These are phyloP conservation scores for Aleiodes testaceus DNA, from an alignment of 2,888 invertebrate species.

Conservation along the genomic window DNA sequence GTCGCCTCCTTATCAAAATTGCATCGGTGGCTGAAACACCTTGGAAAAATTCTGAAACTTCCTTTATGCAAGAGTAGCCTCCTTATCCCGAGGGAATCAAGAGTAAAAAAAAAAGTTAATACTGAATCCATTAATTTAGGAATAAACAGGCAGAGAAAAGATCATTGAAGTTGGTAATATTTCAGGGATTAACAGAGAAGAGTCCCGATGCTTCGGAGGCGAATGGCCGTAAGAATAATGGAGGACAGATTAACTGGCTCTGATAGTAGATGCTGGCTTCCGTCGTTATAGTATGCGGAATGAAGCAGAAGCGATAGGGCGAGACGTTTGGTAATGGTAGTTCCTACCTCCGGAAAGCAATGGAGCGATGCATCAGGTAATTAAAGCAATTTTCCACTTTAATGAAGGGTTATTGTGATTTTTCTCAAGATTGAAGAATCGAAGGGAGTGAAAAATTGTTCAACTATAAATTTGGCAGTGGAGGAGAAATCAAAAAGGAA, in stretches of 20 bases:
- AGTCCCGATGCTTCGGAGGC: conserved; percentile 47
- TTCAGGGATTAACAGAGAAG: conserved; percentile 43
- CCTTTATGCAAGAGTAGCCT: background rate
- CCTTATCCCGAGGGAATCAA: conserved; percentile 11
- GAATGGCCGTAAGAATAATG: conserved; percentile 55
- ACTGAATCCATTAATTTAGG: conserved; percentile 29
- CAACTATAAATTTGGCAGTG: no score
- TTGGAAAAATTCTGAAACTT: conserved; percentile 11
- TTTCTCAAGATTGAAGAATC: background rate
- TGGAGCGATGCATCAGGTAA: conserved; percentile 56
- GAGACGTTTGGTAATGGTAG: background rate
- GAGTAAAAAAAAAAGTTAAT: conserved; percentile 4
- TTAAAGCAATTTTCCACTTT: conserved; percentile 53
- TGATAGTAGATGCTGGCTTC: conserved; percentile 37
- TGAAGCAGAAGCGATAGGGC: conserved; percentile 23
- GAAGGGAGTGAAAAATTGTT: background rate
- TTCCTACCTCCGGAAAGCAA: conserved; percentile 50
- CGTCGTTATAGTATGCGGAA: conserved; percentile 5
- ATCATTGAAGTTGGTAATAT: conserved; percentile 33
- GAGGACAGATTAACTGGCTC: conserved; percentile 56
- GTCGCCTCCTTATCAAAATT: conserved; percentile 42
- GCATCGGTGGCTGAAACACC: conserved; percentile 29
- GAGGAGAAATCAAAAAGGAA: background rate
- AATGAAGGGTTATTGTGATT: background rate
- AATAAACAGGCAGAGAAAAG: conserved; percentile 16